Base-by-base conservation (phyloP, 2,113 vertebrate genomes). In the Eidolon helvum region DNA sequence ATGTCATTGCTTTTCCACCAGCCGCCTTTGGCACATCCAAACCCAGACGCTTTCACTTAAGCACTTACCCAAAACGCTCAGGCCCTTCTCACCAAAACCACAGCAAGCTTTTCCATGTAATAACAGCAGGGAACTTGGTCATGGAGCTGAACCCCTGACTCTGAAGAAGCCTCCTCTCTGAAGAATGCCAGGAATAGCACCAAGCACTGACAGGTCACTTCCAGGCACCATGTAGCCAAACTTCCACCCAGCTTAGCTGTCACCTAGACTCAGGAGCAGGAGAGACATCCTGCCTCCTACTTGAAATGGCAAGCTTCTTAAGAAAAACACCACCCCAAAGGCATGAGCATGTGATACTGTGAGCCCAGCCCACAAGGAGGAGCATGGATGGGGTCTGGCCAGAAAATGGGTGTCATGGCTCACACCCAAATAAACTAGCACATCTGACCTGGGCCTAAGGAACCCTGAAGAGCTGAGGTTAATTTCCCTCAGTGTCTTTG, bases 321-420 rank as follows among this genome's bases (percentile, higher is more conserved):
- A 87, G 40, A 97, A 95, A 95, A 97, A 82, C 74, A 84, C 77
- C 96, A 75, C 96, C 90, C 97, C 96, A 96, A 96, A 98, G 84
- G 35, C 93, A 96, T 66, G 84, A 7, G 14, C 87, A 10, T 59
- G 97, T 74, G 85, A 83, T 28, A 59, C 30, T 66, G 38, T 24
- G 55, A 97, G 96, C 98, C 97, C 98, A 95, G 59, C 98, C 98
- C 98, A 98, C 87, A 96, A 97, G 97, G 63, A 98, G 97, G 98
- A 97, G 33, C 30, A 0, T 24, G n/a, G 50, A 0, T 24, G 30
- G 55, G 85, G 69, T 59, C 90, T 80, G 71, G 90, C 21, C 79
- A 79, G 92, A 68, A 96, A 88, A 63, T 0, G 4, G 53, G 50
- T 11, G 59, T 10, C 53, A 30, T 3, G 50, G 75, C 92, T 90